phyloP scores from a whole-genome alignment of 2,113 vertebrate genomes.

The Anser cygnoides region DNA sequence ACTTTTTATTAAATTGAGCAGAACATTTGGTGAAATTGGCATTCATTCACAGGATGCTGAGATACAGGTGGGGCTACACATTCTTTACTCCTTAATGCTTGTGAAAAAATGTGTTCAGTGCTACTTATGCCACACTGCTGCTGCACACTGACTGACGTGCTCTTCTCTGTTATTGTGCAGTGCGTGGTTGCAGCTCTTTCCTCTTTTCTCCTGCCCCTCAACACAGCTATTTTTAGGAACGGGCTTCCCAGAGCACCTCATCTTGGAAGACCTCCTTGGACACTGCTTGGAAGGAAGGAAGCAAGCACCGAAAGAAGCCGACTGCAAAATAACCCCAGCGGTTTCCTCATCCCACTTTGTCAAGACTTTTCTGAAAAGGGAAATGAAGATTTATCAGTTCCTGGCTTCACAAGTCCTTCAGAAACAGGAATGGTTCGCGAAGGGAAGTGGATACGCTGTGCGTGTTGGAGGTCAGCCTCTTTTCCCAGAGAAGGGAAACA shows the following conservation, averaged over 20 bases:
- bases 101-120: background rate
- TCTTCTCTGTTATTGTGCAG: background rate
- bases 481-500: background rate
- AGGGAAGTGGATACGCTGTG: background rate
- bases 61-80: background rate
- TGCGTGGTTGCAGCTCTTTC: background rate
- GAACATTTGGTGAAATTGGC: background rate
- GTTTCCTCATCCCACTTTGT: background rate
- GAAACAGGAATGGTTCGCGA: background rate
- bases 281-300: background rate
- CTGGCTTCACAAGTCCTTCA: background rate
- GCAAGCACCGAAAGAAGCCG: background rate
- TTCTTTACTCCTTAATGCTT: background rate
- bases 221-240: background rate
- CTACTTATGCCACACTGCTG: background rate
- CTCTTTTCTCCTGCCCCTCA: background rate
- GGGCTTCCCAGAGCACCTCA: background rate
- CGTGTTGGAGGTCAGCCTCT: background rate
- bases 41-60: background rate
- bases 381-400: constrained; percentile 6
- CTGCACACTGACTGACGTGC: background rate
- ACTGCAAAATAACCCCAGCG: background rate
- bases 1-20: background rate
- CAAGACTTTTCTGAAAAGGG: background rate
- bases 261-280: background rate